Evolutionary conservation across 1,140 invertebrate genomes (phyloP), one percentile per base, ranked within the genome.

Genomic region (Babylonia areolata): DNA sequence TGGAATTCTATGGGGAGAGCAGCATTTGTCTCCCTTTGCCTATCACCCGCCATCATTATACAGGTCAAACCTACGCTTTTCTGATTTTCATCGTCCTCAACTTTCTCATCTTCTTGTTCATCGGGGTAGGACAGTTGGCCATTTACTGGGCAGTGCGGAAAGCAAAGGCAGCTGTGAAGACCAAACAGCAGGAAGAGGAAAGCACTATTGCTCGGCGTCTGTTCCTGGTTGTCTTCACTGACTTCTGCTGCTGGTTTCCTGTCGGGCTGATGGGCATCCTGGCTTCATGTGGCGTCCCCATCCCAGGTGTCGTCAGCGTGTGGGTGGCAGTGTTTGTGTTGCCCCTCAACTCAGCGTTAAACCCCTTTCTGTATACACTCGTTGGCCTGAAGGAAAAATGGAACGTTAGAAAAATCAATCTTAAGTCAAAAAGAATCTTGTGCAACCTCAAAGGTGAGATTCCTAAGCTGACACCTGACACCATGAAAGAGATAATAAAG

Each of bases 351-450:
- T 89, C 89, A 0, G 88, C 89, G 11, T 42, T 91, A 20, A 91
- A 91, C 39, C 90, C 90, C 0, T 86, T 91, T 35, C 71, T 91
- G 9, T 91, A 91, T 73, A 90, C 90, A 3, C 64, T 71, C 3
- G 71, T 69, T 78, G 28, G 77, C 31, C 42, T 86, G 11, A 37
- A 31, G 54, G 73, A 77, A 33, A 35, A 31, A 37, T 31, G 73
- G 33, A 33, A 6, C 11, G 28, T 11, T 9, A 71, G 28, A 20
- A 51, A 51, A 51, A 51, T 51, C 9, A 20, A 51, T 11, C 46
- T 11, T 11, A 51, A 51, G 46, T 51, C 46, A 6, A 51, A 51
- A 51, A 51, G 20, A 20, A 51, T 20, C 20, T 51, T 51, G 46
- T 20, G 6, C 46, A 51, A 51, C 46, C 46, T 51, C 20, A 51